A percentile compares a stretch with the other conserved stretches of the same genome.
phyloP scores from a whole-genome alignment of 2,797 vertebrate genomes.

The Acipenser transmontanus region DNA sequence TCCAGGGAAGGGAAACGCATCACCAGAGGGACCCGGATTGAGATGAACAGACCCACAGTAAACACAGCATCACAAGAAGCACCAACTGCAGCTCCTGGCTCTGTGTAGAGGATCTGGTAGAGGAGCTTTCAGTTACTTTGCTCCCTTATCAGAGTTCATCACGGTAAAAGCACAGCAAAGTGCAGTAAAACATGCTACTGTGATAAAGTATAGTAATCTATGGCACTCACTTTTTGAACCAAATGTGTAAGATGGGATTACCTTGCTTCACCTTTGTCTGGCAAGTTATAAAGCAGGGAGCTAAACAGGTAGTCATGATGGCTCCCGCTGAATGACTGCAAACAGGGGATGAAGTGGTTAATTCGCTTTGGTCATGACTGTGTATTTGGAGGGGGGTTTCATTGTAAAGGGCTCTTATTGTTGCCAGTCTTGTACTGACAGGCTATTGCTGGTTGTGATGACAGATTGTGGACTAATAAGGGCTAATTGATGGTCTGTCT shows the following conservation, averaged over 20 bases:
- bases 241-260: neutral
- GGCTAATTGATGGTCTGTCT: conserved; percentile 46
- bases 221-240: neutral
- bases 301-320: neutral
- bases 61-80: too few relatives aligned
- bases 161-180: neutral
- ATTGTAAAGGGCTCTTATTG: conserved; percentile 32
- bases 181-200: neutral
- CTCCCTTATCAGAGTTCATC: too few relatives aligned
- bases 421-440: conserved; percentile 33
- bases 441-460: conserved; percentile 34
- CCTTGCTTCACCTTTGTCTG: neutral
- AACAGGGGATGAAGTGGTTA: conserved; percentile 19
- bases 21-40: too few relatives aligned
- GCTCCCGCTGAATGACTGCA: too few relatives aligned
- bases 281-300: neutral
- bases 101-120: too few relatives aligned
- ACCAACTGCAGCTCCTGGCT: too few relatives aligned
- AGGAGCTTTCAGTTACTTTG: too few relatives aligned
- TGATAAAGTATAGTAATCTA: neutral
- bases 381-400: conserved; percentile 20
- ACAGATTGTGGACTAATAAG: conserved; percentile 50
- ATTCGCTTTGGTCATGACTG: conserved; percentile 29
- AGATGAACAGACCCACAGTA: too few relatives aligned
- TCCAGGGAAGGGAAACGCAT: too few relatives aligned